A percentile compares a stretch with the other conserved stretches of the same genome.
Evolutionary conservation across 2,113 vertebrate genomes (phyloP).

Genomic region (Gobius niger): DNA sequence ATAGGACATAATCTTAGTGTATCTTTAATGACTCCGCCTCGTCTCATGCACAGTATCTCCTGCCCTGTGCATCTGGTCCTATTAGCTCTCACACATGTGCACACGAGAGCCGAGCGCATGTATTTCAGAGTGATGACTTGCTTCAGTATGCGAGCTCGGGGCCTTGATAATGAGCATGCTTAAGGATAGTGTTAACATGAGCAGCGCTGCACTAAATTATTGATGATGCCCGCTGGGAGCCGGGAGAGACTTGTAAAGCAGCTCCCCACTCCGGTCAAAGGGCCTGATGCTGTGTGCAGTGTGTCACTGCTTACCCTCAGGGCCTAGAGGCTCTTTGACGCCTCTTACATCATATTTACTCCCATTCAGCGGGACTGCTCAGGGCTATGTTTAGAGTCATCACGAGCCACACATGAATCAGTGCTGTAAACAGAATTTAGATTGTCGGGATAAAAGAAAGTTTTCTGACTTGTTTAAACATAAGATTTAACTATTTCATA

Average conservation of each 20-base stretch:
- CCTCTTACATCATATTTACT: conserved; percentile 26
- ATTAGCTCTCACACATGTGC: neutral
- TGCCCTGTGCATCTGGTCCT: neutral
- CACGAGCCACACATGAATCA: conserved; percentile 19
- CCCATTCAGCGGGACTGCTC: conserved; percentile 34
- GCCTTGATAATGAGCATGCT: conserved; percentile 41
- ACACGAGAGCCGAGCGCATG: conserved; percentile 1
- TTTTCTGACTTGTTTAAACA: too few relatives aligned
- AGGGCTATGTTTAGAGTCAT: conserved; percentile 17
- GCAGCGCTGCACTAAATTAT: conserved; percentile 58
- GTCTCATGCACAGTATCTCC: neutral
- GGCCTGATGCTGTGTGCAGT: conserved; percentile 29
- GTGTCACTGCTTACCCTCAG: conserved; percentile 36
- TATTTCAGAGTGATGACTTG: conserved; percentile 3
- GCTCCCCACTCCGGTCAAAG: conserved; percentile 56
- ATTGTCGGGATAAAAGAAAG: neutral
- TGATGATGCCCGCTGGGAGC: conserved; percentile 56
- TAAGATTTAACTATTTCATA: too few relatives aligned
- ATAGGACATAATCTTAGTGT: neutral
- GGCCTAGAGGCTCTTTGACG: conserved; percentile 36
- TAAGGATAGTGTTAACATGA: conserved; percentile 55
- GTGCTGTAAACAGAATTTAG: conserved; percentile 5
- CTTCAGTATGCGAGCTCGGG: conserved; percentile 11
- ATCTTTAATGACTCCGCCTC: neutral
- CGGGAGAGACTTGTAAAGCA: conserved; percentile 51